phyloP scores from a whole-genome alignment of 2,797 vertebrate genomes.

The Cyclopterus lumpus region DNA sequence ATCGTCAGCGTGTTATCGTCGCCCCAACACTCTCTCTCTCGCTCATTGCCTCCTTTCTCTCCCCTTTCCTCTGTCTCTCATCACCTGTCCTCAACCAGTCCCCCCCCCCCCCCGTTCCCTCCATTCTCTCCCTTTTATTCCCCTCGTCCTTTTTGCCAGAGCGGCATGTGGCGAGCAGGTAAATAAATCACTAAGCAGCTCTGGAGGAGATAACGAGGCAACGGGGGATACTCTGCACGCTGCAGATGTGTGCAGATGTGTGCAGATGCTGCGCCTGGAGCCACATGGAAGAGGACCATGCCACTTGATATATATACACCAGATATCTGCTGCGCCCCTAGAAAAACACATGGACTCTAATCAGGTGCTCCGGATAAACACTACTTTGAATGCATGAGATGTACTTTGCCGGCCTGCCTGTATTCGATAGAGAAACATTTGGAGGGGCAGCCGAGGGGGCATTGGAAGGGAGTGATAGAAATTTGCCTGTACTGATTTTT shows the following conservation, averaged over 20 bases:
- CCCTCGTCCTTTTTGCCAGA: conserved; percentile 62
- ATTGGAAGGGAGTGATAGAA: conserved; percentile 24
- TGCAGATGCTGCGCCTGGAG: conserved; percentile 78
- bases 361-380: conserved; percentile 55
- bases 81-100: conserved; percentile 52
- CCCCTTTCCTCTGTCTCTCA: conserved; percentile 43
- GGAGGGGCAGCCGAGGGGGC: conserved; percentile 18
- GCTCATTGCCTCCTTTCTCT: conserved; percentile 53
- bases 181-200: conserved; percentile 86
- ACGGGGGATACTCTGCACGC: conserved; percentile 72
- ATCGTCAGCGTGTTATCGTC: conserved; percentile 64
- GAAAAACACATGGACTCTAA: conserved; percentile 66
- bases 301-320: conserved; percentile 62
- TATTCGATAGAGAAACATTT: conserved; percentile 37
- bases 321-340: conserved; percentile 50
- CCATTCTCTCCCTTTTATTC: conserved; percentile 49
- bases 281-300: conserved; percentile 66
- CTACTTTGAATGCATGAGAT: conserved; percentile 40
- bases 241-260: conserved; percentile 82
- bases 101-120: conserved; percentile 13
- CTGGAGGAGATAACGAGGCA: conserved; percentile 82
- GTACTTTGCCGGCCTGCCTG: conserved; percentile 25
- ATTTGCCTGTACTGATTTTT: conserved; percentile 43
- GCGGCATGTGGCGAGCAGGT: conserved; percentile 73
- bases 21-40: conserved; percentile 54